Evolutionary conservation across 2,113 vertebrate species (phyloP).

Genomic region (Notarius lentiginosus): DNA sequence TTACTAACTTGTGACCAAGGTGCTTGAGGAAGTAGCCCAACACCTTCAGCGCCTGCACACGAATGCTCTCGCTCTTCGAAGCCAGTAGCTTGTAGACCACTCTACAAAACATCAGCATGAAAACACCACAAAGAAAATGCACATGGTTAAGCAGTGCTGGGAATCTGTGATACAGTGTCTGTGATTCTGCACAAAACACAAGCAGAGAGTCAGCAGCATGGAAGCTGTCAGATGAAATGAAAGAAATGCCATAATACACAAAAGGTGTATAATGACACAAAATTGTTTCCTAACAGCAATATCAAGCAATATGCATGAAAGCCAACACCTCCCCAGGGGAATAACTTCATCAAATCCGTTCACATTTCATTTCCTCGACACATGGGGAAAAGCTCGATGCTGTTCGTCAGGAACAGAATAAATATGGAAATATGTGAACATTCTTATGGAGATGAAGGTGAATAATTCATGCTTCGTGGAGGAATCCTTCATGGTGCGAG

Average conservation of each 20-base stretch:
- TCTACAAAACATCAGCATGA: slow-evolving; percentile 63
- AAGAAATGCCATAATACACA: not conserved
- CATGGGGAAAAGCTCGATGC: slow-evolving; percentile 47
- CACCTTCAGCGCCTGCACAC: slow-evolving; percentile 94
- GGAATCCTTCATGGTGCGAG: not conserved
- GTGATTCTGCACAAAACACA: not conserved
- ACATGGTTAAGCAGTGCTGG: not conserved
- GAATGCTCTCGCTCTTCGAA: slow-evolving; percentile 94
- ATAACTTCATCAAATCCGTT: slow-evolving; percentile 43
- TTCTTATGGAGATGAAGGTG: slow-evolving; percentile 42
- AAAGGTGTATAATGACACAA: slow-evolving; percentile 1
- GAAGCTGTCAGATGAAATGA: slow-evolving; percentile 22
- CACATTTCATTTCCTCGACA: slow-evolving; percentile 58
- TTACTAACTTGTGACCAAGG: slow-evolving; percentile 95
- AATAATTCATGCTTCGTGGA: slow-evolving; percentile 59
- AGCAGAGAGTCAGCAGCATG: not conserved
- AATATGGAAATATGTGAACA: slow-evolving; percentile 51
- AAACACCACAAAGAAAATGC: not conserved
- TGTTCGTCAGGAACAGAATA: slow-evolving; percentile 56
- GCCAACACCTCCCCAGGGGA: slow-evolving; percentile 39
- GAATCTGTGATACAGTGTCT: not conserved
- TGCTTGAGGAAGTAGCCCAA: slow-evolving; percentile 97
- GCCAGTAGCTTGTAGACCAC: slow-evolving; percentile 95
- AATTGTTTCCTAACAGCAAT: slow-evolving; percentile 38
- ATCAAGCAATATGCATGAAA: slow-evolving; percentile 25